Base-by-base conservation (phyloP, 2,888 invertebrate genomes). In the Scrobipalpa atriplicella region DNA sequence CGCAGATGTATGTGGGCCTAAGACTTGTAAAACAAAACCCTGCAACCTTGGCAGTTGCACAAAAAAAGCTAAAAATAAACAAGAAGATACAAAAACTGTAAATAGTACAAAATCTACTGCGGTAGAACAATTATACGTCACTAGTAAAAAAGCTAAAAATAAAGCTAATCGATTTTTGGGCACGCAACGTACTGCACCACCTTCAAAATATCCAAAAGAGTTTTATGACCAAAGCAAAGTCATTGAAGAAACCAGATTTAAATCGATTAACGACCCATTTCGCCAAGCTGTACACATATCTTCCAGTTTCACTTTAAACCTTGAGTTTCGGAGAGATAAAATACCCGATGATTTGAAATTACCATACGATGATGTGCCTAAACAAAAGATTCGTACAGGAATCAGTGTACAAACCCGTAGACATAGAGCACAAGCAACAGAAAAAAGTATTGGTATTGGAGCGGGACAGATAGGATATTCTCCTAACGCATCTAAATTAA, bases 261-360 rank as follows among this genome's bases (percentile, higher is more conserved):
- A 66, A 21, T 2, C 62, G 2, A 36, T 52, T 16, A 51, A 39
- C 3, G 58, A 60, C 11, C 66, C 62, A 18, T 56, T 56, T 9
- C 56, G 41, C 18, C 65, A 67, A 61, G 66, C 70, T 13, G 67
- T 72, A 21, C 68, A 69, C 13, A 63, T 75, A n/a, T 72, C 74
- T 18, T 76, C 77, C 29, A 71, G 68, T 66, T 73, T 76, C 41
- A 73, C 70, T 67, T 71, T 78, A 47, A 73, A 74, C 64, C 66
- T 75, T 7, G 61, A 67, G 29, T 75, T 77, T 69, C 74, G 67
- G 47, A 75, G 75, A 66, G 67, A 71, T 38, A 43, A 11, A 66
- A 2, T 52, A 63, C 41, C 63, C 2, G 58, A 29, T 58, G 29
- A 13, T n/a, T 58, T 58, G 36, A 58, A n/a, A 58, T n/a, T n/a